phyloP scores from a whole-genome alignment of 2,113 vertebrate species.

The Leptocoma aspasia region DNA sequence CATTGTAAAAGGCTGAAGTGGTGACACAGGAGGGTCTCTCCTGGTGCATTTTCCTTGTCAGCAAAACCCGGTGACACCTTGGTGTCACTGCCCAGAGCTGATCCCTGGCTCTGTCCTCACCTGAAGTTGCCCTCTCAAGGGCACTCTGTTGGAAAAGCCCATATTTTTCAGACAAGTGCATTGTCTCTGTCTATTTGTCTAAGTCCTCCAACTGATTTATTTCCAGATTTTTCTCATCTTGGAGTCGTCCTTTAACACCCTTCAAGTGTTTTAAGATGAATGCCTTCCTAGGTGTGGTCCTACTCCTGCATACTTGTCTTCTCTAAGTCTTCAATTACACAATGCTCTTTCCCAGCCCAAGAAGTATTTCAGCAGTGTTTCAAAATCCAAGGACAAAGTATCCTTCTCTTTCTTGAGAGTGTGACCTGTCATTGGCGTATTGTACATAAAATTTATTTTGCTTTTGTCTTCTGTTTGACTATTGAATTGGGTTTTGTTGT shows the following conservation, averaged over 20 bases:
- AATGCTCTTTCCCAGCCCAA: background rate
- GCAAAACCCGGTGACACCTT: accelerated
- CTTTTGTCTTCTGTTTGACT: slow-evolving; percentile 10
- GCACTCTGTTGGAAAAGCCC: background rate
- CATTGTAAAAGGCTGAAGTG: background rate
- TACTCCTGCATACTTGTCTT: background rate
- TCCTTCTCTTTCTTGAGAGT: background rate
- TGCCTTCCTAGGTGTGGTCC: background rate
- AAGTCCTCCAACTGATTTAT: background rate
- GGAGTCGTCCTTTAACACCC: background rate
- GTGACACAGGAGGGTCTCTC: background rate
- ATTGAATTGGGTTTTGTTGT: background rate
- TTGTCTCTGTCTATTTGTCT: background rate
- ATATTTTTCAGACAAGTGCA: accelerated
- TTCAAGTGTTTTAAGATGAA: background rate
- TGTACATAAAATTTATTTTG: slow-evolving; percentile 22
- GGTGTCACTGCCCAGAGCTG: background rate
- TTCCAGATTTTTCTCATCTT: background rate
- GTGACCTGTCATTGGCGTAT: background rate
- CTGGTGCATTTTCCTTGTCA: background rate
- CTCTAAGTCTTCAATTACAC: background rate
- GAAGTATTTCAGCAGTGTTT: background rate
- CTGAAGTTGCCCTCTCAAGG: background rate
- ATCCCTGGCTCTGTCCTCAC: background rate
- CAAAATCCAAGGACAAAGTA: background rate